phyloP scores from a whole-genome alignment of 2,113 vertebrate species.

The Chinchilla lanigera region DNA sequence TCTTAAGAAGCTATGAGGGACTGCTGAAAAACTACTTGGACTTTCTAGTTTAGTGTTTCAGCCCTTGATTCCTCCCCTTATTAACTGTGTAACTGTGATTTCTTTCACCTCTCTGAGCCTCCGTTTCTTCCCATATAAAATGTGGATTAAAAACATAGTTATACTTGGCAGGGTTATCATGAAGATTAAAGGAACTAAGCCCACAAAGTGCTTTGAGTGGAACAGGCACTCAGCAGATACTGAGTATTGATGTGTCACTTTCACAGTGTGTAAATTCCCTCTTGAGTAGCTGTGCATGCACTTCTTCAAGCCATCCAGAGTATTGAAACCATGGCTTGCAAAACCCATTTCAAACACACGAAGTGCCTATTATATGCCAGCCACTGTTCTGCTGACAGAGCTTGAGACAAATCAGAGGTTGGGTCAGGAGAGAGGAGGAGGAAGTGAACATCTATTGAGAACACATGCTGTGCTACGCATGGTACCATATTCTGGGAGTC shows the following conservation, averaged over 20 bases:
- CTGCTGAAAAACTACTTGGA: background rate
- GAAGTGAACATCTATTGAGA: background rate
- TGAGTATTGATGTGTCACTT: background rate
- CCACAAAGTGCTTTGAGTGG: background rate
- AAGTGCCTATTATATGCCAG: background rate
- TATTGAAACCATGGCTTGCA: background rate
- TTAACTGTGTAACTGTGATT: background rate
- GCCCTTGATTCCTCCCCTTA: background rate
- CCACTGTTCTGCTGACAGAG: background rate
- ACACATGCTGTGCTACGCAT: background rate
- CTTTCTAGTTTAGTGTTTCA: background rate
- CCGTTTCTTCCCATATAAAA: background rate
- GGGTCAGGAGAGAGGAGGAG: background rate
- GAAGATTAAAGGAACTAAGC: background rate
- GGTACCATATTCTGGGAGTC: background rate
- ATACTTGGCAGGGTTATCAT: background rate
- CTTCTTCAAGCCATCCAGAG: background rate
- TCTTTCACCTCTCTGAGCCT: background rate
- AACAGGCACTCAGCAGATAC: background rate
- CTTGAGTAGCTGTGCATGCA: background rate
- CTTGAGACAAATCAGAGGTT: background rate
- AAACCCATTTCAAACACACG: background rate
- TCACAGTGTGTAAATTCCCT: background rate
- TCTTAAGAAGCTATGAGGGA: background rate
- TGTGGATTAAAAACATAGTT: background rate